These are phyloP conservation scores for Antedon mediterranea DNA, from an alignment of 53 echinoderm and acorn worm species.

Conservation along the genomic window DNA sequence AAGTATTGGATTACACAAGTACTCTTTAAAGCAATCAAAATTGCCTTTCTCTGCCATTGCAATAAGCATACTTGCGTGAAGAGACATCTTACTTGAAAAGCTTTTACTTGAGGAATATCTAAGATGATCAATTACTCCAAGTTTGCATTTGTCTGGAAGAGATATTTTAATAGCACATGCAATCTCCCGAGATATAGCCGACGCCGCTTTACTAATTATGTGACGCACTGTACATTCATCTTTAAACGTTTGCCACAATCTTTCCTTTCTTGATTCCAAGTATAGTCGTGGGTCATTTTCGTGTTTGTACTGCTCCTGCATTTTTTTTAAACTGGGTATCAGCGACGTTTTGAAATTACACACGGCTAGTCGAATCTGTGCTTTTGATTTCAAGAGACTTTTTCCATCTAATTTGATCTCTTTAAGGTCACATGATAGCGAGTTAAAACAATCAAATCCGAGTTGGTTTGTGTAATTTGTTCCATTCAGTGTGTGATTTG, in stretches of 20 bases:
- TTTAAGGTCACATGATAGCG: neutral
- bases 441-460: neutral
- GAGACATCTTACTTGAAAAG: neutral
- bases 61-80: neutral
- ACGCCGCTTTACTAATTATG: neutral
- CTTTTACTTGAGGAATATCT: neutral
- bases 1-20: neutral
- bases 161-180: neutral
- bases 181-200: neutral
- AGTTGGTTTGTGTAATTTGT: neutral
- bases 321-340: neutral
- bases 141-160: neutral
- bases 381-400: neutral
- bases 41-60: neutral
- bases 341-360: neutral
- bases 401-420: neutral
- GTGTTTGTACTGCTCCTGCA: neutral
- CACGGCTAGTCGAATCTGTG: neutral
- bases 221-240: neutral
- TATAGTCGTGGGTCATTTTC: neutral
- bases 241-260: neutral
- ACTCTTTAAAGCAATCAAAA: neutral
- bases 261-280: neutral
- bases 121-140: neutral
- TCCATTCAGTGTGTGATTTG: neutral